Evolutionary conservation across 2,888 invertebrate genomes (phyloP), one percentile per base, ranked within the genome.

Genomic region (Agrilus mali): DNA sequence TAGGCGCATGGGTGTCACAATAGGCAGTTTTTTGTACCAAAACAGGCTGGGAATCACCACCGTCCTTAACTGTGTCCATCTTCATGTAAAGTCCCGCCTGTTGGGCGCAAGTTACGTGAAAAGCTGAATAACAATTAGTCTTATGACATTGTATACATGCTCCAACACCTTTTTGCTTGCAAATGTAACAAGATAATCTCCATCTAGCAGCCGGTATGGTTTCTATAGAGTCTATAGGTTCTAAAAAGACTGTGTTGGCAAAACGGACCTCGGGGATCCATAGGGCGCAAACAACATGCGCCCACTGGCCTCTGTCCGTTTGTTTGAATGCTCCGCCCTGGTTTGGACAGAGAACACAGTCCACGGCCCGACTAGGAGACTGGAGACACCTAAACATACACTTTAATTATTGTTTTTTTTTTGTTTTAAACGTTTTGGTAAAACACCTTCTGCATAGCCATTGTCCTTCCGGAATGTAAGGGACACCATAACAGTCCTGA

Each of bases 231-330:
- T 97, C 95, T 76, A 98, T 92, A 0, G 98, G 98, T 66, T 98
- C 98, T 53, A 97, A 71, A 60, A 97, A 96, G 5, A 90, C 96
- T 0, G 95, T 95, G 64, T 98, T 98, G 1, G 96, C 96, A 65
- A 98, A 98, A 52, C 92, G 77, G 37, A 88, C 96, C 77, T 98
- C 98, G 2, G 97, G 98, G 56, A 98, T 94, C 97, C 98, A 98
- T 2, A 98, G 72, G 1, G 97, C 97, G 65, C 98, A 98, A 0
- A 96, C 92, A 2, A 98, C 97, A 64, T 98, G 98, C 1, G 95
- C 96, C 98, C 98, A 98, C 1, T 87, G 83, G 1, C 86, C 78
- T 58, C 89, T 81, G 64, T 95, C 95, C 0, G 96, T 95, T 69
- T 96, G 96, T 67, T 99, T 99, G 64, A 98, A 96, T 22, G 98